Evolutionary conservation across 1,140 invertebrate species (phyloP), one percentile per base, ranked within the genome.

Genomic region (Hyposmocoma kahamanoa): DNA sequence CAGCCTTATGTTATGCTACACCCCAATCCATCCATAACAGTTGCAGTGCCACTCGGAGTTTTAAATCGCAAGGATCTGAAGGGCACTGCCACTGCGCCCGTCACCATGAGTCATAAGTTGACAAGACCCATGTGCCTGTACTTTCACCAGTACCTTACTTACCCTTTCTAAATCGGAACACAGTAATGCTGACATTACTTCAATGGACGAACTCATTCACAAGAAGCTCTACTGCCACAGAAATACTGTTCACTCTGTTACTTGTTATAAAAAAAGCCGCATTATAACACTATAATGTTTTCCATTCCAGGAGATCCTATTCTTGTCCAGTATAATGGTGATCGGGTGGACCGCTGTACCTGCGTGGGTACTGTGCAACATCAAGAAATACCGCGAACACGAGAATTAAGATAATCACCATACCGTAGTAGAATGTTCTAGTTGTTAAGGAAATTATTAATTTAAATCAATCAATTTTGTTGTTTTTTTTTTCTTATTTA

Each of bases 361-460:
- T 1, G 56, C 62, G 11, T 84, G 72, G 68, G 80, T 84, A 0
- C 59, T 84, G 0, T 47, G 68, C 26, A 69, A 84, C 67, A 75
- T 84, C 47, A 84, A 81, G 49, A 39, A 76, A 28, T 84, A 84
- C 65, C 65, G 75, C 2, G 38, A 53, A 10, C 57, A 65, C 36
- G 62, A 71, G n/a, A n/a, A n/a, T n/a, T n/a, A n/a, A n/a, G n/a
- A n/a, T n/a, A n/a, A n/a, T n/a, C n/a, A n/a, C n/a, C n/a, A n/a
- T n/a, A n/a, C n/a, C n/a, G n/a, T n/a, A n/a, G n/a, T n/a, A n/a
- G n/a, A n/a, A n/a, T n/a, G n/a, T n/a, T n/a, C n/a, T n/a, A n/a
- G n/a, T n/a, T n/a, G n/a, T n/a, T n/a, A n/a, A n/a, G n/a, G n/a
- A n/a, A n/a, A n/a, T n/a, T n/a, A n/a, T n/a, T n/a, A n/a, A n/a